phyloP scores from a whole-genome alignment of 2,113 vertebrate species.

The Bubo bubo region DNA sequence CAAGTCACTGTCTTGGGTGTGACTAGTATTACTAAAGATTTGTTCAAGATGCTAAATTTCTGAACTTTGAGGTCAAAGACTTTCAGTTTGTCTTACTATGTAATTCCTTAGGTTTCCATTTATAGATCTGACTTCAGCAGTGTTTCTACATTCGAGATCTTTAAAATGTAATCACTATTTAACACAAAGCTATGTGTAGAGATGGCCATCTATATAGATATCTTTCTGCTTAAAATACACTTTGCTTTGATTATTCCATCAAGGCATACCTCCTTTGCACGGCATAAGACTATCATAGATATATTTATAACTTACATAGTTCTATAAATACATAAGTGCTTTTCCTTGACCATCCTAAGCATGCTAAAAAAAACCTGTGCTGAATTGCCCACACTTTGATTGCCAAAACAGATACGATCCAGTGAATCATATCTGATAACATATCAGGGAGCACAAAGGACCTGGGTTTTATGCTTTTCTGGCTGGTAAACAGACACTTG shows the following conservation, averaged over 20 bases:
- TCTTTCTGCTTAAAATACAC: neutral
- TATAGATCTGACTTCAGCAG: neutral
- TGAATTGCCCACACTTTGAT: neutral
- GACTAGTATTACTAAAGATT: neutral
- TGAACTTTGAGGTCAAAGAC: neutral
- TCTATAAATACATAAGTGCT: neutral
- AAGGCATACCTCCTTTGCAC: neutral
- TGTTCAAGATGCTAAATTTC: neutral
- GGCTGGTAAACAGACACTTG: neutral
- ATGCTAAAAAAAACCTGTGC: neutral
- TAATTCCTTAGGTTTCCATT: neutral
- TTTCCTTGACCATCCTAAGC: neutral
- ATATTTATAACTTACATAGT: neutral
- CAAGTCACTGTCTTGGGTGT: neutral
- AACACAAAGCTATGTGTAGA: neutral
- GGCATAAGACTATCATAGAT: neutral
- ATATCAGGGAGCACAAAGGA: neutral
- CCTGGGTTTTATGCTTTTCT: neutral
- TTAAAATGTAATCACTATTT: neutral
- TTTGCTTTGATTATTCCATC: neutral
- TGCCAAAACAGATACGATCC: neutral
- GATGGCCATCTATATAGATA: neutral
- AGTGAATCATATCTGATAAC: conserved; percentile 53
- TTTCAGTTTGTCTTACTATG: neutral
- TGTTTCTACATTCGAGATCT: neutral